Conservation (phyloP, 1,140 invertebrate genomes). For the Lithobius niger region DNA sequence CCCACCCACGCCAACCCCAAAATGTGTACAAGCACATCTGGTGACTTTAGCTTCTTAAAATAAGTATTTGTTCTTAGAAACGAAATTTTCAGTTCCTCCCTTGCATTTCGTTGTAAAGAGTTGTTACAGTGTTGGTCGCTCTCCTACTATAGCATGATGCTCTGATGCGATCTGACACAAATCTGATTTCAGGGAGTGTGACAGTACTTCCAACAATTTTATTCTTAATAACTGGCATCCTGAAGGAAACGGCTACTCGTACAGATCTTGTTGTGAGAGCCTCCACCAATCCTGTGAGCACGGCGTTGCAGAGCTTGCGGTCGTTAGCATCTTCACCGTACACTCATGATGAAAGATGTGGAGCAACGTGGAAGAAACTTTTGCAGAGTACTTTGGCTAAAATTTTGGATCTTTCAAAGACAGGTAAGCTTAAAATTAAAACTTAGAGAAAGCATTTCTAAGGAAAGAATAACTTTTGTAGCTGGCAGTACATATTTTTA, state of each 20-base stretch:
- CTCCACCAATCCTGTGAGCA: constrained; percentile 44
- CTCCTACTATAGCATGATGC: no score
- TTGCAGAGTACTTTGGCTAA: constrained; percentile 75
- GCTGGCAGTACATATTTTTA: no score
- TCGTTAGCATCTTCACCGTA: constrained; percentile 49
- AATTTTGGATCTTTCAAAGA: constrained; percentile 77
- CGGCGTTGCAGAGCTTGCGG: constrained; percentile 54
- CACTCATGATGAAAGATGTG: constrained; percentile 43
- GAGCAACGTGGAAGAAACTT: constrained; percentile 56
- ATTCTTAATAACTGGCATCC: constrained; percentile 77
- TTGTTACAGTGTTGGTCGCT: no score
- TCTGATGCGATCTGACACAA: no score
- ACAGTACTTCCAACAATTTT: constrained; percentile 80
- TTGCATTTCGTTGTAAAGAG: no score
- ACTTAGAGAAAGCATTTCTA: no score
- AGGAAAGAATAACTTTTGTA: no score
- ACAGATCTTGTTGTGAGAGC: constrained; percentile 29
- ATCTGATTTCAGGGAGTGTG: constrained; percentile 50
- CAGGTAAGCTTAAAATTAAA: constrained; percentile 35
- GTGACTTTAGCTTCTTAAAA: no score
- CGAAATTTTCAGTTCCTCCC: no score
- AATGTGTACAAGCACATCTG: no score
- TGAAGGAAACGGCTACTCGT: constrained; percentile 44
- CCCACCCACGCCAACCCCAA: no score
- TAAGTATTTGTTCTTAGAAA: no score